Base-by-base conservation (phyloP, 2,113 vertebrate genomes). In the Pteropus alecto region DNA sequence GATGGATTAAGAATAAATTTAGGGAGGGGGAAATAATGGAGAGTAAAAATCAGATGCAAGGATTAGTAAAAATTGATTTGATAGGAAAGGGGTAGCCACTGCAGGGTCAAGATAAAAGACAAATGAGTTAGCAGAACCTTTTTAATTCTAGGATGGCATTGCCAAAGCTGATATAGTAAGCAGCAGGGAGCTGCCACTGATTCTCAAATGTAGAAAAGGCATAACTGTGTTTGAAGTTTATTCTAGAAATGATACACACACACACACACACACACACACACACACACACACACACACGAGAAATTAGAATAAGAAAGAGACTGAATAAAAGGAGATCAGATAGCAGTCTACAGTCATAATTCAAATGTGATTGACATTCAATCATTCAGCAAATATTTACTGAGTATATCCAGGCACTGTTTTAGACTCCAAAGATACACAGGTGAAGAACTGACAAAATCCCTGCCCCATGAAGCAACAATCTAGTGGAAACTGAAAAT, bases 361-460 rank as follows among this genome's bases (percentile, higher is more conserved):
- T 81, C 54, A 65, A 85, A 46, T 56, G 54, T 24, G 30, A 46
- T 1, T 93, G 73, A n/a, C 67, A 86, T n/a, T 82, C 28, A 60
- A 2, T 65, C 90, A 88, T 35, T 87, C 35, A 22, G 6, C 26
- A 79, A 88, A 43, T 61, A 68, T 15, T 68, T 74, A 73, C n/a
- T 93, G 41, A 79, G 43, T 19, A 60, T 14, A 67, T 28, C 19
- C 51, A 89, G 60, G n/a, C 61, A 93, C 33, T 58, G 54, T 46
- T 54, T 46, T 54, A 73, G 48, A 65, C 0, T 33, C 77, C 60
- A 35, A 74, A 74, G 18, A 87, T n/a, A 63, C 33, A 26, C 7
- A 79, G 10, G 43, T 54, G 46, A 90, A 83, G 43, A 90, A 83
- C 7, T 65, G 65, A 96, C 35, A 85, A 90, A 94, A 96, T 46